phyloP scores from a whole-genome alignment of 2,797 vertebrate genomes.

The Siniperca undulata region DNA sequence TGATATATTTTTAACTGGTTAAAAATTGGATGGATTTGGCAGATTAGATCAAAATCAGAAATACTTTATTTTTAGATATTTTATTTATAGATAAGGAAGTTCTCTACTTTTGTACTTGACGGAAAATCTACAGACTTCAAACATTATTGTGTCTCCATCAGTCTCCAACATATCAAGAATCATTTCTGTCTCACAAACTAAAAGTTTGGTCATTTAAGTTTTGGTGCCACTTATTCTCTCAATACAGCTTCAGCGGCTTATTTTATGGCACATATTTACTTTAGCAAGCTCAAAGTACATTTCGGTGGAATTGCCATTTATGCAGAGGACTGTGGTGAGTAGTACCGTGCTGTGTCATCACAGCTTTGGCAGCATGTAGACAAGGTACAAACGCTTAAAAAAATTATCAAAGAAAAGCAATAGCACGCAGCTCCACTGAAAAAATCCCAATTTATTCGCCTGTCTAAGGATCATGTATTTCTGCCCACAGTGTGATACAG shows the following conservation, averaged over 20 bases:
- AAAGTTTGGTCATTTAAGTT: not conserved
- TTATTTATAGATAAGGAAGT: too few species aligned
- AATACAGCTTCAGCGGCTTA: not conserved
- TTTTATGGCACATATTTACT: conserved; percentile 16
- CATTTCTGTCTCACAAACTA: not conserved
- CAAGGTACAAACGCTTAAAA: conserved; percentile 33
- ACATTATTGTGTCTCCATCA: not conserved
- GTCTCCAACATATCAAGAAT: not conserved
- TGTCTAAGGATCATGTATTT: conserved; percentile 52
- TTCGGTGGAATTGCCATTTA: conserved; percentile 12
- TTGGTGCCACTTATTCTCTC: not conserved
- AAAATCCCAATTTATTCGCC: conserved; percentile 45
- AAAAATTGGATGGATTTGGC: too few species aligned
- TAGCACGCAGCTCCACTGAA: not conserved
- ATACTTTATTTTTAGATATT: too few species aligned
- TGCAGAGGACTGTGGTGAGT: conserved; percentile 7
- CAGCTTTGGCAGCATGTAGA: conserved; percentile 41
- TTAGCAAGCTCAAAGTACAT: conserved; percentile 28
- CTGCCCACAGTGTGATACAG: conserved; percentile 35
- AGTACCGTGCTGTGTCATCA: conserved; percentile 10
- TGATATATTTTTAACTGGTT: too few species aligned
- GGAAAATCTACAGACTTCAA: not conserved
- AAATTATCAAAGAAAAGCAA: conserved; percentile 46
- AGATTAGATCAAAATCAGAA: too few species aligned
- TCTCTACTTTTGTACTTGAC: not conserved